Evolutionary conservation across 2,797 vertebrate species (phyloP).

Genomic region (Novumbra hubbsi): DNA sequence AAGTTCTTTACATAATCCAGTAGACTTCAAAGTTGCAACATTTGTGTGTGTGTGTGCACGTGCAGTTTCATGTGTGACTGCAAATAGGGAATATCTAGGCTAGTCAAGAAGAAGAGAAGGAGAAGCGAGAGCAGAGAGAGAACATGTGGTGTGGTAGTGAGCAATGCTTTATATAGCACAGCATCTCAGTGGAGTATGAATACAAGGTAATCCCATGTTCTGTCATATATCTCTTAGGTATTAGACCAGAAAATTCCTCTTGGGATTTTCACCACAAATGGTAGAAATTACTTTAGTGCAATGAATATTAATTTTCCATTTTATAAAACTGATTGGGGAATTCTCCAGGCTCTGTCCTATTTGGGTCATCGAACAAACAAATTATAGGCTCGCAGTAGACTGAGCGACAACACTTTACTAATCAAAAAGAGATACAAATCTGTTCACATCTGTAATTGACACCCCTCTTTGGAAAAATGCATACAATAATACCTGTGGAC

Average conservation of each 20-base stretch:
- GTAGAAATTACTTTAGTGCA: not conserved
- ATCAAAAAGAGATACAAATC: not conserved
- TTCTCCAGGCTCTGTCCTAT: conserved; percentile 9
- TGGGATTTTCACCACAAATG: not conserved
- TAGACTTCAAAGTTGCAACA: conserved; percentile 8
- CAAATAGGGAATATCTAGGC: conserved; percentile 13
- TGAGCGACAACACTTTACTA: conserved; percentile 20
- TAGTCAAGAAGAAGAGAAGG: conserved; percentile 5
- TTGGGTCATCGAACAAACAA: not conserved
- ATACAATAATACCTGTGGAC: not conserved
- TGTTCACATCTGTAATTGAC: conserved; percentile 6
- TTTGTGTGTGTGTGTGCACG: not conserved
- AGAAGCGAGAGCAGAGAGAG: conserved; percentile 15
- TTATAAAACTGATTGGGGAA: conserved; percentile 26
- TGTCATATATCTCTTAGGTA: conserved; percentile 1
- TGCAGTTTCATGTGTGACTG: conserved; percentile 7
- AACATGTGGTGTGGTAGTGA: conserved; percentile 20
- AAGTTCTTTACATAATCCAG: conserved; percentile 23
- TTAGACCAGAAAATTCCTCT: not conserved
- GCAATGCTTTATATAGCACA: conserved; percentile 40
- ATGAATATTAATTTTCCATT: conserved; percentile 7
- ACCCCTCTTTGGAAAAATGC: conserved; percentile 12
- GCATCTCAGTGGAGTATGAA: conserved; percentile 29
- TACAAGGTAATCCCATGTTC: conserved; percentile 12
- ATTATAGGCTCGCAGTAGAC: not conserved